Base-by-base conservation (phyloP, 2,888 invertebrate species). In the Liposcelis brunnea region DNA sequence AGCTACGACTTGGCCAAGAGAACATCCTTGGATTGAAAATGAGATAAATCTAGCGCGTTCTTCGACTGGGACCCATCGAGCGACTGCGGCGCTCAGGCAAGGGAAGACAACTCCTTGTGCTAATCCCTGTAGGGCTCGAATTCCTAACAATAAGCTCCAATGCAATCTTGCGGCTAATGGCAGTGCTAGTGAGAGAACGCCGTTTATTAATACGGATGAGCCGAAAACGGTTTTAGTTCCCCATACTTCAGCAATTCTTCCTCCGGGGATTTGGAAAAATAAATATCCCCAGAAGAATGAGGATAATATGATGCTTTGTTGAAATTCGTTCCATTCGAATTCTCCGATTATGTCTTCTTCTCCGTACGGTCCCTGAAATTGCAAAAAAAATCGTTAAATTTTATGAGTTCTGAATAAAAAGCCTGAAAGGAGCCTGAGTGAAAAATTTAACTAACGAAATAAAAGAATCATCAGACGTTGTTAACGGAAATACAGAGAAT, bases 221-320 rank as follows among this genome's bases (percentile, higher is more conserved):
- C 65, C 67, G 54, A 62, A 62, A 31, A 67, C 50, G 49, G 58
- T 55, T 51, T 64, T 65, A 2, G 63, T 64, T n/a, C 67, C 67
- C 46, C 58, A 55, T 6, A 54, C 52, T 42, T 58, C 61, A 2
- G 64, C 59, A 35, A 65, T 49, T 46, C 55, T 55, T 54, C 65
- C 65, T 47, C 64, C 66, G 35, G 65, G 65, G 18, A 45, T 36
- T 54, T 66, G 66, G 4, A 63, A 63, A 14, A 63, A 42, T 19
- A 65, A 56, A 52, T 66, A 66, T 5, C 66, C 65, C 55, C 62
- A 66, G 58, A 67, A 67, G 54, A 67, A 67, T 2, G 62, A 59
- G 8, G 59, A 55, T 14, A 65, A 56, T 19, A 64, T 55, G 35
- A 60, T 50, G 3, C 63, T 63, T 48, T 59, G 60, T 14, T 56